These are phyloP conservation scores for Adelges cooleyi DNA, from an alignment of 1,140 invertebrate genomes.

Conservation along the genomic window DNA sequence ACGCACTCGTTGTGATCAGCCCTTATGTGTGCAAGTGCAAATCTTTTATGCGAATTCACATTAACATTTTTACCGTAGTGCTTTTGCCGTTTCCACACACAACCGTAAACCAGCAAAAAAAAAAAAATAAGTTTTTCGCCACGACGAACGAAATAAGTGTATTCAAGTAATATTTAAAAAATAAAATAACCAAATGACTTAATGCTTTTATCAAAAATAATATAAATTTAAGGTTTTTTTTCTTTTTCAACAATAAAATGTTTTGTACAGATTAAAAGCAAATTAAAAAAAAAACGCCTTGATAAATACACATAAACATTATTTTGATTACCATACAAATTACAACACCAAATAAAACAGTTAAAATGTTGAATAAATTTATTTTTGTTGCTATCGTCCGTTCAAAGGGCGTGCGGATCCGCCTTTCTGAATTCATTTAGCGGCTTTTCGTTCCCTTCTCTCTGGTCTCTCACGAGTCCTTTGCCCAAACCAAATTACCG, in stretches of 20 bases:
- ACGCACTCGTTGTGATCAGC: background rate
- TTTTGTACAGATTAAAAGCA: background rate
- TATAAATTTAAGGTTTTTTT: constrained; percentile 7
- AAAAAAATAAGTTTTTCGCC: constrained; percentile 1
- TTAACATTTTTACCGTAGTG: constrained; percentile 21
- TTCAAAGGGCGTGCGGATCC: background rate
- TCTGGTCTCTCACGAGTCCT: background rate
- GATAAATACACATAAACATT: no score
- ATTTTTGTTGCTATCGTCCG: no score
- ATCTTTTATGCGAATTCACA: constrained; percentile 21
- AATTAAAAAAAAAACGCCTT: no score
- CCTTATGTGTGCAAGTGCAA: background rate
- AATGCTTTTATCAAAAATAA: no score
- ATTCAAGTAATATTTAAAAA: no score
- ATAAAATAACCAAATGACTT: no score
- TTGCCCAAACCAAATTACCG: constrained; percentile 1
- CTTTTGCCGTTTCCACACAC: constrained; percentile 11
- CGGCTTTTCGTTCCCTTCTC: constrained; percentile 17
- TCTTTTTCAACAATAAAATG: constrained; percentile 3
- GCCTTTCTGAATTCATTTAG: constrained; percentile 23
- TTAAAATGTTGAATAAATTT: no score
- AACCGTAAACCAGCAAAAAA: background rate
- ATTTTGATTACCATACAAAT: no score
- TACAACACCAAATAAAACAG: background rate
- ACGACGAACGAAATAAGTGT: no score